A percentile compares a stretch with the other conserved stretches of the same genome.
These are phyloP conservation scores for Diploscapter pachys DNA, from an alignment of 1,140 invertebrate species.

Conservation along the genomic window DNA sequence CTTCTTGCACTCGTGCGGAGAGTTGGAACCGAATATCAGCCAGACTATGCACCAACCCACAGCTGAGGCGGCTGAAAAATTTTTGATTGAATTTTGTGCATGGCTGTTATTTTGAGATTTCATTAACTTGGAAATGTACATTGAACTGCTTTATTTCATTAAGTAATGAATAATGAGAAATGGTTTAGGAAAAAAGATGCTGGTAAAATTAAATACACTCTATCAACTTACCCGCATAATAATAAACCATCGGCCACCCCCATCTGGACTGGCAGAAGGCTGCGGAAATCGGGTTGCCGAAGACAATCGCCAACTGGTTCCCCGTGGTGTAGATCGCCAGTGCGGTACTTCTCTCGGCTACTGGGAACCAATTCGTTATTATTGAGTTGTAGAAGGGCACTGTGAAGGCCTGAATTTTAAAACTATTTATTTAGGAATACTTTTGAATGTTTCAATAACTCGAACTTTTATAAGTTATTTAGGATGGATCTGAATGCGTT, in stretches of 20 bases:
- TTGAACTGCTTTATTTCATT: no score
- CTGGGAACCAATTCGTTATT: conserved; percentile 42
- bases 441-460: neutral
- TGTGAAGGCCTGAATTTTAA: conserved; percentile 43
- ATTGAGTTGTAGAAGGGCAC: conserved; percentile 43
- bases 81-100: no score
- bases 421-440: conserved; percentile 1
- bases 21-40: no score
- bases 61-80: no score
- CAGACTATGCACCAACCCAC: no score
- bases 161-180: no score
- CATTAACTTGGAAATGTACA: no score
- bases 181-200: no score
- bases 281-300: conserved; percentile 37
- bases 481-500: conserved; percentile 2
- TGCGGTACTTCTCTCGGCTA: conserved; percentile 39
- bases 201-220: no score
- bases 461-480: conserved; percentile 2
- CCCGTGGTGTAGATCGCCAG: conserved; percentile 41
- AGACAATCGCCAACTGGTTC: conserved; percentile 37
- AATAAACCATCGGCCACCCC: conserved; percentile 46
- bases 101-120: no score
- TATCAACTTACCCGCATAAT: conserved; percentile 42
- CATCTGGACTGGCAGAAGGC: conserved; percentile 35
- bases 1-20: no score